Percentiles rank a stretch among this genome's conserved stretches.
These are phyloP conservation scores for Dermochelys coriacea DNA, from an alignment of 2,797 vertebrate species.

Conservation along the genomic window DNA sequence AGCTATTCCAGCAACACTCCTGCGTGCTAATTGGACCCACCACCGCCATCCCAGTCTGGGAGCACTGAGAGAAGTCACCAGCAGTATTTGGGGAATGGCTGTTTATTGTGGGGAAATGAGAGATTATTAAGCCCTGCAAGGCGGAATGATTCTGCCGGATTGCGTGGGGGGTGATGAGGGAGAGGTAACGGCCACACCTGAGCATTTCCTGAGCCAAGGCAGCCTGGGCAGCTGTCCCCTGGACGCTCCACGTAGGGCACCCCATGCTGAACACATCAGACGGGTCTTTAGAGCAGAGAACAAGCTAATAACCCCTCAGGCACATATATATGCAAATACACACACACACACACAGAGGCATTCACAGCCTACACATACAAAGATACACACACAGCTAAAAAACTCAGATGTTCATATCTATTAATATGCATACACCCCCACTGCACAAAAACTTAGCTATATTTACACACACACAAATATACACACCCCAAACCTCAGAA, in stretches of 20 bases:
- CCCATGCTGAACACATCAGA: too few relatives aligned
- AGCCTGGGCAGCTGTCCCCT: neutral
- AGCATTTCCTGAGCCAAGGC: neutral
- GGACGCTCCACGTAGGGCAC: neutral
- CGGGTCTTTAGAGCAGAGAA: neutral
- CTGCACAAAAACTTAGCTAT: neutral
- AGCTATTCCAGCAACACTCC: fast-evolving
- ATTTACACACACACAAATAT: neutral
- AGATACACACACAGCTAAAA: neutral
- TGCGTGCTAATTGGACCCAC: neutral
- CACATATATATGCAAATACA: neutral
- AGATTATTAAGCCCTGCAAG: neutral
- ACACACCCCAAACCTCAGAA: neutral
- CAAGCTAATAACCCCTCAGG: too few relatives aligned
- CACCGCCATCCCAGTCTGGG: fast-evolving
- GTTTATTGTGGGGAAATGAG: fast-evolving
- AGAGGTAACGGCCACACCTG: neutral
- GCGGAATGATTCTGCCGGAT: neutral
- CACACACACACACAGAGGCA: neutral
- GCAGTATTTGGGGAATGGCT: fast-evolving
- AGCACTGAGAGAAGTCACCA: neutral
- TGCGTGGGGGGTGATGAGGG: neutral
- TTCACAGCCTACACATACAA: neutral
- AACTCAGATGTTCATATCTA: neutral
- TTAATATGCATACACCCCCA: neutral